These are phyloP conservation scores for Ptychobarbus kaznakovi DNA, from an alignment of 2,797 vertebrate species.

Conservation along the genomic window DNA sequence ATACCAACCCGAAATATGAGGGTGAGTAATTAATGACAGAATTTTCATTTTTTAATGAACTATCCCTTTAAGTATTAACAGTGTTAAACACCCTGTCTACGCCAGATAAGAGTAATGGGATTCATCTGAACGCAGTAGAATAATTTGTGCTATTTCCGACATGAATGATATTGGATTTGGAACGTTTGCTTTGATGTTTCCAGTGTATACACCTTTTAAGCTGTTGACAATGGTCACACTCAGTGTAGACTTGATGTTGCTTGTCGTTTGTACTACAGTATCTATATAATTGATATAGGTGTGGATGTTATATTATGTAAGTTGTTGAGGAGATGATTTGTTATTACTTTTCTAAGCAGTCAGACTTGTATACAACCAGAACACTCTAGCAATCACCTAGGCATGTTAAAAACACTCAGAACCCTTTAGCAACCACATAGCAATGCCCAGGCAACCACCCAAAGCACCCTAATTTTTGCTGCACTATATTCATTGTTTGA, in stretches of 20 bases:
- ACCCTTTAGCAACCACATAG: background rate
- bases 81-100: background rate
- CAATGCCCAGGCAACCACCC: background rate
- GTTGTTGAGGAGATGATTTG: background rate
- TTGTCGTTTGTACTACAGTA: background rate
- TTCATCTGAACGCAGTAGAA: background rate
- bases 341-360: background rate
- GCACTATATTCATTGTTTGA: background rate
- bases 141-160: background rate
- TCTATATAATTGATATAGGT: background rate
- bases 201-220: background rate
- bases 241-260: background rate
- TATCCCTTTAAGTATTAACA: background rate
- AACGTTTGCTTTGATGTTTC: background rate
- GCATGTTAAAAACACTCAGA: background rate
- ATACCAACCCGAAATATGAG: background rate
- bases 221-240: background rate
- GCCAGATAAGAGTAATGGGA: background rate
- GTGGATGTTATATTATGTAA: background rate
- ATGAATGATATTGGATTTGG: background rate
- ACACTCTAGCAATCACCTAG: background rate
- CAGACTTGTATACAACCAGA: background rate
- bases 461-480: background rate
- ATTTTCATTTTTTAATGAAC: background rate
- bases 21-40: background rate